These are phyloP conservation scores for Epinephelus awoara DNA, from an alignment of 2,797 vertebrate genomes.

Conservation along the genomic window DNA sequence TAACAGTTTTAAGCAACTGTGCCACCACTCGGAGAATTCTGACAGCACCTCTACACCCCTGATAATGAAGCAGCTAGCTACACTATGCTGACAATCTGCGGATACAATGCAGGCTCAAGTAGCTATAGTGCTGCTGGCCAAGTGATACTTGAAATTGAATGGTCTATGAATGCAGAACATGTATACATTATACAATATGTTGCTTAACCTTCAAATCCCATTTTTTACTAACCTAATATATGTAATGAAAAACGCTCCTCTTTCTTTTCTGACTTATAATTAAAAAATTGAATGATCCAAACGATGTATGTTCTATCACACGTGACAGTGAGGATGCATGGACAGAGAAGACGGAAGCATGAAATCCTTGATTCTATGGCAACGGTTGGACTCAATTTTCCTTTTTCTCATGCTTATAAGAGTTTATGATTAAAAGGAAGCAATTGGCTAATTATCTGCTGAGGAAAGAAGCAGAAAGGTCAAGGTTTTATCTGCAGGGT, in stretches of 20 bases:
- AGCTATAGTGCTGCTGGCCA: slow-evolving; percentile 2
- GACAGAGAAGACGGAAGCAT: not conserved
- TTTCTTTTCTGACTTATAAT: not conserved
- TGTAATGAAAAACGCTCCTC: not conserved
- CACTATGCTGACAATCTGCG: not conserved
- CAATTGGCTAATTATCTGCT: slow-evolving; percentile 62
- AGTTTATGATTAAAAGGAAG: slow-evolving; percentile 55
- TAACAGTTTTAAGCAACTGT: not conserved
- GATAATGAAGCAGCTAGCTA: not conserved
- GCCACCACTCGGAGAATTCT: not conserved
- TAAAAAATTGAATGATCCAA: not conserved
- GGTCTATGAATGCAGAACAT: not conserved
- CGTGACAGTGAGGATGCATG: not conserved
- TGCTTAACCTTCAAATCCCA: not conserved
- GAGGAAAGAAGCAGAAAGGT: slow-evolving; percentile 50
- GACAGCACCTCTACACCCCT: slow-evolving; percentile 3
- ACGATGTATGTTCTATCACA: not conserved
- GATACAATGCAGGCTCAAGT: not conserved
- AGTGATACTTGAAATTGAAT: not conserved
- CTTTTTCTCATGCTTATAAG: slow-evolving; percentile 31
- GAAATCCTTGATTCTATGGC: slow-evolving; percentile 15
- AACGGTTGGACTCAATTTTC: slow-evolving; percentile 14
- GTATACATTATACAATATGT: not conserved
- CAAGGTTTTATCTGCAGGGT: slow-evolving; percentile 59
- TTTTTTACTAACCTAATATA: not conserved